Percentiles rank a stretch among this genome's conserved stretches.
These are phyloP conservation scores for Actenoides lindsayi DNA, from an alignment of 2,113 vertebrate genomes.

Conservation along the genomic window DNA sequence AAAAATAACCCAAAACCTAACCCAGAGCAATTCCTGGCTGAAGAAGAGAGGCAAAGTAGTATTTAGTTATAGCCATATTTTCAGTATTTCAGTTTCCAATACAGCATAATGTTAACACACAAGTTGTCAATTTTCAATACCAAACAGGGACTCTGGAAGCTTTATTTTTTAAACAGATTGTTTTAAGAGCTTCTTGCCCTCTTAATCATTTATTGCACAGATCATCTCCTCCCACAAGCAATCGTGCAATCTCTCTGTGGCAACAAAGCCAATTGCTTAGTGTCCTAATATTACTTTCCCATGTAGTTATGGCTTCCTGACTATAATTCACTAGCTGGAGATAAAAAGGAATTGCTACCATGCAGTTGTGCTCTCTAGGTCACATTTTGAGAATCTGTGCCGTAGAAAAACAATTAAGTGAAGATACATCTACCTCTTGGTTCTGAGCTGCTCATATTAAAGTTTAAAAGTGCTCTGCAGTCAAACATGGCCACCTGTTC, in stretches of 20 bases:
- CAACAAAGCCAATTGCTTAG: slow-evolving; percentile 19
- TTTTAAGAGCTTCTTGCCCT: not conserved
- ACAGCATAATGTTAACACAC: not conserved
- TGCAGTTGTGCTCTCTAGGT: not conserved
- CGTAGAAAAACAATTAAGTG: slow-evolving; percentile 35
- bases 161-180: not conserved
- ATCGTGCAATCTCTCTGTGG: slow-evolving; percentile 22
- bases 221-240: slow-evolving; percentile 23
- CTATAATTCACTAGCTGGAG: slow-evolving; percentile 17
- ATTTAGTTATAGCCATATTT: slow-evolving; percentile 6
- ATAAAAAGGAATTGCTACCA: slow-evolving; percentile 37
- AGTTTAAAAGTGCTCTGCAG: slow-evolving; percentile 15
- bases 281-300: slow-evolving; percentile 15
- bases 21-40: slow-evolving; percentile 30
- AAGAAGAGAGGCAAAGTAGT: slow-evolving; percentile 15
- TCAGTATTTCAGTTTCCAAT: not conserved
- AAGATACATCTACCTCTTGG: not conserved
- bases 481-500: slow-evolving; percentile 48
- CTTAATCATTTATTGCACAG: not conserved
- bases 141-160: not conserved
- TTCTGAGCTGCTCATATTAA: not conserved
- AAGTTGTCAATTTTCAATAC: not conserved
- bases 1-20: slow-evolving; percentile 26
- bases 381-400: not conserved
- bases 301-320: slow-evolving; percentile 12